phyloP scores from a whole-genome alignment of 1,140 invertebrate genomes.

The Cardiocondyla obscurior region DNA sequence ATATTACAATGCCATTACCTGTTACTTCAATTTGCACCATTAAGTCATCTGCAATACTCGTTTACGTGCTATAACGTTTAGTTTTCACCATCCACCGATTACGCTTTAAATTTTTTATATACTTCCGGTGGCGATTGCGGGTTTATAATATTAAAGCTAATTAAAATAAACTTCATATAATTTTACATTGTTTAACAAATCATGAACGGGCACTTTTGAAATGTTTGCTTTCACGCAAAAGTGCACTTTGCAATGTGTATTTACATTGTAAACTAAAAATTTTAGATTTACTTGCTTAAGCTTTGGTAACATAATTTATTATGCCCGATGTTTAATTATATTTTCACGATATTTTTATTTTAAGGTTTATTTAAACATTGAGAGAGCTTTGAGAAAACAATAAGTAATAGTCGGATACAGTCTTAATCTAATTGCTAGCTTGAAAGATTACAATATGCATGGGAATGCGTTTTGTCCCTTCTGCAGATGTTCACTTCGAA shows the following conservation, averaged over 20 bases:
- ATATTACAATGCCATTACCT: conserved; percentile 20
- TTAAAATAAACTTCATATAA: conserved; percentile 11
- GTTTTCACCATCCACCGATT: not conserved
- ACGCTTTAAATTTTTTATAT: conserved; percentile 17
- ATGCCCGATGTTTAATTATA: not conserved
- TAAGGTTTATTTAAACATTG: not conserved
- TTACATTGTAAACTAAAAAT: conserved; percentile 30
- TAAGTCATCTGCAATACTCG: conserved; percentile 41
- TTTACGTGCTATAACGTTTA: not conserved
- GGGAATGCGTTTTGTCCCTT: conserved; percentile 76
- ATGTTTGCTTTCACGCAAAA: conserved; percentile 33
- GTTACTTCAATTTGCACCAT: conserved; percentile 67
- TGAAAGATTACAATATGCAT: conserved; percentile 73
- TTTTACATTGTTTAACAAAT: conserved; percentile 14
- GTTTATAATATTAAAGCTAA: conserved; percentile 18
- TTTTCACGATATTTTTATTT: not conserved
- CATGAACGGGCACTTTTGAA: conserved; percentile 8
- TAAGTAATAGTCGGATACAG: not conserved
- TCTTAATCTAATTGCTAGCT: conserved; percentile 48
- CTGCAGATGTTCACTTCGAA: conserved; percentile 32
- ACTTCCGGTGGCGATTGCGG: not conserved
- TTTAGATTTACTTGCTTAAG: conserved; percentile 29
- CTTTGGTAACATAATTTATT: conserved; percentile 31
- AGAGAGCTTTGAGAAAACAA: not conserved
- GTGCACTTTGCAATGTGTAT: not conserved